Evolutionary conservation across 2,888 invertebrate species (phyloP).

Genomic region (Uropetala carovei): DNA sequence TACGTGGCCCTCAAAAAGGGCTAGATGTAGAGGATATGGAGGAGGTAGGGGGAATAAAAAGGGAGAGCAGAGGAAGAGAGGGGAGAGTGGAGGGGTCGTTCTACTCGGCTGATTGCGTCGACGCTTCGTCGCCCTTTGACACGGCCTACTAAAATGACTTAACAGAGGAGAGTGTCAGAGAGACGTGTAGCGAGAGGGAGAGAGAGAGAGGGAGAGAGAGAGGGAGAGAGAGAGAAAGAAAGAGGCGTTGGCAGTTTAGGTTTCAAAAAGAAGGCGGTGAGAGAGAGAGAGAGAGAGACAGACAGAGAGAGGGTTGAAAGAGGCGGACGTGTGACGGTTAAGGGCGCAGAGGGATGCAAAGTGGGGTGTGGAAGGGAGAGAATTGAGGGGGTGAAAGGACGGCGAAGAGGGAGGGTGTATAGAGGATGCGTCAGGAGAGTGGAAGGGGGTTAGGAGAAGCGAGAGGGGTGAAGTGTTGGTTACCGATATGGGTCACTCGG

Average conservation of each 20-base stretch:
- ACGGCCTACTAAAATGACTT: neutral
- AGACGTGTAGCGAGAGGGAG: neutral
- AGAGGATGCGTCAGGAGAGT: neutral
- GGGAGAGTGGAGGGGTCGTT: neutral
- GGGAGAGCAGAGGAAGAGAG: neutral
- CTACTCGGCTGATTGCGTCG: slow-evolving; percentile 43
- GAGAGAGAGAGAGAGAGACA: neutral
- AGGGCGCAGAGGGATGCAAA: neutral
- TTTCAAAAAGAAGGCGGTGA: neutral
- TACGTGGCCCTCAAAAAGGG: neutral
- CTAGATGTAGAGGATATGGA: neutral
- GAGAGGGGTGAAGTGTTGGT: neutral
- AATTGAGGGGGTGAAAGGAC: neutral
- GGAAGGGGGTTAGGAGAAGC: neutral
- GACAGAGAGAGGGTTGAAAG: neutral
- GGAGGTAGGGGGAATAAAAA: neutral
- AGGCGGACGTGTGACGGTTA: neutral
- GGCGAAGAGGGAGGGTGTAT: neutral
- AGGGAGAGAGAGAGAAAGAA: neutral
- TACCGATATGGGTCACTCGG: slow-evolving; percentile 45
- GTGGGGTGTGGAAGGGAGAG: neutral
- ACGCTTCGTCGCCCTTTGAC: slow-evolving; percentile 32
- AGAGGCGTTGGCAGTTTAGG: neutral
- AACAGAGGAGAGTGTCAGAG: neutral
- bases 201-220: neutral